Percentiles rank a stretch among this genome's conserved stretches.
These are phyloP conservation scores for Penelope pileata DNA, from an alignment of 2,113 vertebrate species.

Conservation along the genomic window DNA sequence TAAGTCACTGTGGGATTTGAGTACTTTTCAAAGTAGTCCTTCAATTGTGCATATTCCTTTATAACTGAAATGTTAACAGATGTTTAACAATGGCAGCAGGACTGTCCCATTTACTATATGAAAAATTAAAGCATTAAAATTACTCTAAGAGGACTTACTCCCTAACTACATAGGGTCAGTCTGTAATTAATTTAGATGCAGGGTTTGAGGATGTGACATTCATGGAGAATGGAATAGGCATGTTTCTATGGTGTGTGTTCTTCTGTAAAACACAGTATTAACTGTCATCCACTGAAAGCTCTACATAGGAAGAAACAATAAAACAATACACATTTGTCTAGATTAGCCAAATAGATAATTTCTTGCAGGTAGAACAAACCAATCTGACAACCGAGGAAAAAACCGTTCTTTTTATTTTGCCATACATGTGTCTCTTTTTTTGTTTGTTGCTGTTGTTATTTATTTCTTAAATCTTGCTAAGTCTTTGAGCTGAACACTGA, in stretches of 20 bases:
- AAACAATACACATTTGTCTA: neutral
- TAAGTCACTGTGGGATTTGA: neutral
- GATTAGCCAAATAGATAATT: neutral
- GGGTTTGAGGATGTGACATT: neutral
- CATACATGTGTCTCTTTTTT: neutral
- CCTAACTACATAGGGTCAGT: neutral
- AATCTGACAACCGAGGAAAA: neutral
- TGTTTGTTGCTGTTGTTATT: no score
- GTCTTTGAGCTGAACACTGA: neutral
- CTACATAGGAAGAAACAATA: neutral
- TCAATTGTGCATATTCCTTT: no score
- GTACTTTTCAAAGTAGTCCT: neutral
- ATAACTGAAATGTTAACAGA: neutral
- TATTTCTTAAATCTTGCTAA: neutral
- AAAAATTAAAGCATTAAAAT: neutral
- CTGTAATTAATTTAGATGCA: constrained; percentile 5
- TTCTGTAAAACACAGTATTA: neutral
- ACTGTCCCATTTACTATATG: neutral
- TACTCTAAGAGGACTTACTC: neutral
- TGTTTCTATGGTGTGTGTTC: neutral
- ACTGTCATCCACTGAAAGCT: neutral
- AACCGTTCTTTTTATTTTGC: neutral
- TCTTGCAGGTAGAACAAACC: neutral
- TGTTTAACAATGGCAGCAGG: neutral
- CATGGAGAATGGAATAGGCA: neutral